A percentile compares a stretch with the other conserved stretches of the same genome.
phyloP scores from a whole-genome alignment of 1,140 invertebrate species.

The Macrotrachela quadricornifera region DNA sequence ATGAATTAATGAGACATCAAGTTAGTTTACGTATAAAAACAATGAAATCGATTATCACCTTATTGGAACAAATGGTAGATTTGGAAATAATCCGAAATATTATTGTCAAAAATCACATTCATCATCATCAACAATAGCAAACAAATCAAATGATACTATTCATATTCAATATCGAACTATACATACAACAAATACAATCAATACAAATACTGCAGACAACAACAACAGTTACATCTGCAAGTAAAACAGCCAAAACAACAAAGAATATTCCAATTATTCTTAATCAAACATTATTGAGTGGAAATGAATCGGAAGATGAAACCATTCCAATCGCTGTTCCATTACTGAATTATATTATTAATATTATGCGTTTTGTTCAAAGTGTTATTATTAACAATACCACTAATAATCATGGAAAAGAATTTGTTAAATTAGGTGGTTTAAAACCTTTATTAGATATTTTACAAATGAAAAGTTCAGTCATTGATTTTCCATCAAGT shows the following conservation, averaged over 20 bases:
- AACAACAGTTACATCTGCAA: slow-evolving; percentile 14
- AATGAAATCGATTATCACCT: slow-evolving; percentile 54
- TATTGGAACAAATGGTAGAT: slow-evolving; percentile 35
- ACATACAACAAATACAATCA: not conserved
- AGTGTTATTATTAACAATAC: slow-evolving; percentile 71
- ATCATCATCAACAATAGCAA: slow-evolving; percentile 34
- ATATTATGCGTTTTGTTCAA: slow-evolving; percentile 62
- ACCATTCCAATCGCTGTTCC: not conserved
- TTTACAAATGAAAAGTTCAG: slow-evolving; percentile 56
- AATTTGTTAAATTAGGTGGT: slow-evolving; percentile 59
- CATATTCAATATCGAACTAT: too few species aligned
- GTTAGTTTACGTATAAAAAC: slow-evolving; percentile 56
- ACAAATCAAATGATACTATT: not conserved
- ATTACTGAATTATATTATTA: slow-evolving; percentile 15
- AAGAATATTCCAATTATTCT: slow-evolving; percentile 9
- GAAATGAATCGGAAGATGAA: not conserved
- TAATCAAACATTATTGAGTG: slow-evolving; percentile 9
- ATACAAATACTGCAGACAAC: slow-evolving; percentile 12
- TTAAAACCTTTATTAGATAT: slow-evolving; percentile 52
- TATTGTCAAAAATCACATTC: slow-evolving; percentile 52
- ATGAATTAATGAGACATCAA: slow-evolving; percentile 74
- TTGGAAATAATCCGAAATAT: slow-evolving; percentile 55
- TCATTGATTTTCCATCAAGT: slow-evolving; percentile 60
- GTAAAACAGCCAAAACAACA: not conserved
- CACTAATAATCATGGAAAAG: slow-evolving; percentile 67